A percentile compares a stretch with the other conserved stretches of the same genome.
Evolutionary conservation across 2,797 vertebrate species (phyloP).

Genomic region (Merluccius polli): DNA sequence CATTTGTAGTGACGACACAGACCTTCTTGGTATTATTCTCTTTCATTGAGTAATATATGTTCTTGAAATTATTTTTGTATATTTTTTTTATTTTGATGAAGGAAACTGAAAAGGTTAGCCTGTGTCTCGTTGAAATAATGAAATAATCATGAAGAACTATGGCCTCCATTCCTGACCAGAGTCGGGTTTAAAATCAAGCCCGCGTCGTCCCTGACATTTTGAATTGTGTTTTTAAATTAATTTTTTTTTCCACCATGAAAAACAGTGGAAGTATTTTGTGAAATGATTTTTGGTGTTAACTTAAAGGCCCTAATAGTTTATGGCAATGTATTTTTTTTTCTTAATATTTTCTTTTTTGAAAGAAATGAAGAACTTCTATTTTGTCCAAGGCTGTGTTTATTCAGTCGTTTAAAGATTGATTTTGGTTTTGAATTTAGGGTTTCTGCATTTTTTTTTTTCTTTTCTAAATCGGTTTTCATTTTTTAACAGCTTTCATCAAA

Average conservation of each 20-base stretch:
- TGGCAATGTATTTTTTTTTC: neutral
- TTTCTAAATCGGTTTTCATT: neutral
- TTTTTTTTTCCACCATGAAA: neutral
- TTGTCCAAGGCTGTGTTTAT: conserved; percentile 8
- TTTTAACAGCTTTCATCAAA: neutral
- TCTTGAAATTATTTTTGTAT: conserved; percentile 2
- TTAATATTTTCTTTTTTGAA: neutral
- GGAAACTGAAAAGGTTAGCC: neutral
- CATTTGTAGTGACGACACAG: neutral
- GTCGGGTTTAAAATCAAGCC: neutral
- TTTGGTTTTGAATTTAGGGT: conserved; percentile 1
- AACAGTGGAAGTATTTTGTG: conserved; percentile 6
- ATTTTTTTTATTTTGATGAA: conserved; percentile 11
- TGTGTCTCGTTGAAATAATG: neutral
- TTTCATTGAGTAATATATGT: neutral
- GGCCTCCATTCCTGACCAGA: conserved; percentile 17
- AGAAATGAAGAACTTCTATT: neutral
- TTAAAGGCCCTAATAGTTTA: neutral
- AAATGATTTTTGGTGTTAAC: neutral
- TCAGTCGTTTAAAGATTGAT: conserved; percentile 17
- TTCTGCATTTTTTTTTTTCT: neutral
- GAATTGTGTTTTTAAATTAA: neutral
- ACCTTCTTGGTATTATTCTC: neutral
- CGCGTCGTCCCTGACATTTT: neutral
- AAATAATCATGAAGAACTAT: conserved; percentile 11